phyloP scores from a whole-genome alignment of 1,140 invertebrate genomes.

The Magallana ariakensis region DNA sequence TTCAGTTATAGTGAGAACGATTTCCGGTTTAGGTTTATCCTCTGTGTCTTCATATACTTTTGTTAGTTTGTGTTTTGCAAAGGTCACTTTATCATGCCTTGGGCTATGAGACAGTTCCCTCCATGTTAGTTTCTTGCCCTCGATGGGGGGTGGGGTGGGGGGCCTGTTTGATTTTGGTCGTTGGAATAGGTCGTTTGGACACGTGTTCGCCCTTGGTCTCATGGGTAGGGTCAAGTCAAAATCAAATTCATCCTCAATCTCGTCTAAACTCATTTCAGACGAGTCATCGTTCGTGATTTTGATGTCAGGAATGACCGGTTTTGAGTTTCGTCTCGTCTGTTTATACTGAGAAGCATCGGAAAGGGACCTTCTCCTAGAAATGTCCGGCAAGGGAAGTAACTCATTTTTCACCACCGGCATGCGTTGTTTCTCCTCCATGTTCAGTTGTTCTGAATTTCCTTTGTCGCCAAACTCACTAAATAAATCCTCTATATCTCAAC shows the following conservation, averaged over 20 bases:
- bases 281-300: slow-evolving; percentile 27
- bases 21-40: slow-evolving; percentile 2
- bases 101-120: slow-evolving; percentile 28
- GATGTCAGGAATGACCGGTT: slow-evolving; percentile 29
- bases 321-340: slow-evolving; percentile 11
- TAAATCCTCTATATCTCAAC: neutral
- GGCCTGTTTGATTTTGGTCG: slow-evolving; percentile 24
- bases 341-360: slow-evolving; percentile 33
- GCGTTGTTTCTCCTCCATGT: neutral
- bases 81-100: slow-evolving; percentile 33
- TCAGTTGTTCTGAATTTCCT: neutral
- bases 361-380: neutral
- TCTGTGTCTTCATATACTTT: slow-evolving; percentile 37
- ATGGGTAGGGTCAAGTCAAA: slow-evolving; percentile 20
- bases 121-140: slow-evolving; percentile 42
- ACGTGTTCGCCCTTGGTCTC: slow-evolving; percentile 43
- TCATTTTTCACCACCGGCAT: slow-evolving; percentile 24
- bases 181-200: slow-evolving; percentile 29
- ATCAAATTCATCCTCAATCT: slow-evolving; percentile 24
- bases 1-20: slow-evolving; percentile 11
- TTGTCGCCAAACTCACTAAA: neutral
- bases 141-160: slow-evolving; percentile 28
- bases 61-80: slow-evolving; percentile 33
- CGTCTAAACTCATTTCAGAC: neutral
- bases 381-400: slow-evolving; percentile 23